Evolutionary conservation across 2,113 vertebrate species (phyloP), one percentile per base, ranked within the genome.

Genomic region (Spea bombifrons): DNA sequence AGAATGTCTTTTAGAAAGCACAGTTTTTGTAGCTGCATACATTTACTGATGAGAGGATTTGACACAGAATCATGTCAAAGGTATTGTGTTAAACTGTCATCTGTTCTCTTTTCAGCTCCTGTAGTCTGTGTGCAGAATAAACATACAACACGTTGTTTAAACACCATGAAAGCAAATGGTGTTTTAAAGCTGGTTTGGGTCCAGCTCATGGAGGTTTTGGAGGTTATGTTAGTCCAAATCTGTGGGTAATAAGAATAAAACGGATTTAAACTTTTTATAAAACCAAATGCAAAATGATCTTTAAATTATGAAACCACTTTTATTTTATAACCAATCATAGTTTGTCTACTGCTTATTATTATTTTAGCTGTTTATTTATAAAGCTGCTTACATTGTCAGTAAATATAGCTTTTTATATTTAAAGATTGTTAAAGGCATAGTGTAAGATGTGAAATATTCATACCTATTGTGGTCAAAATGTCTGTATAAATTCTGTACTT

Each of bases 61-160:
- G 71, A 80, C 78, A 74, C 59, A 80, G 70, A 79, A 57, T 73
- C 70, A 79, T 79, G 63, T 79, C 66, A 63, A 66, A 77, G 64
- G 45, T 73, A 59, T 61, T 57, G 50, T 73, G 77, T 66, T 73
- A 72, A 73, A 73, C 70, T 80, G 50, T 80, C 78, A 74, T 80
- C 78, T 80, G 71, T 80, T 80, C 71, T 67, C 78, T 44, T 55
- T 67, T 66, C 52, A 50, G 64, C 59, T 57, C 70, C 77, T 73
- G 77, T 57, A 71, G 77, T 73, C 77, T 66, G 70, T 49, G 70
- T 47, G 70, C 69, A 67, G 70, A 50, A 55, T 66, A 67, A 79
- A 79, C 70, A 79, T 66, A 78, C 76, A 79, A 64, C 77, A 65
- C 57, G 43, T 50, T 79, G 70, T 66, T 73, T 73, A 66, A n/a